A percentile compares a stretch with the other conserved stretches of the same genome.
These are phyloP conservation scores for Peromyscus eremicus DNA, from an alignment of 2,797 vertebrate species.

Conservation along the genomic window DNA sequence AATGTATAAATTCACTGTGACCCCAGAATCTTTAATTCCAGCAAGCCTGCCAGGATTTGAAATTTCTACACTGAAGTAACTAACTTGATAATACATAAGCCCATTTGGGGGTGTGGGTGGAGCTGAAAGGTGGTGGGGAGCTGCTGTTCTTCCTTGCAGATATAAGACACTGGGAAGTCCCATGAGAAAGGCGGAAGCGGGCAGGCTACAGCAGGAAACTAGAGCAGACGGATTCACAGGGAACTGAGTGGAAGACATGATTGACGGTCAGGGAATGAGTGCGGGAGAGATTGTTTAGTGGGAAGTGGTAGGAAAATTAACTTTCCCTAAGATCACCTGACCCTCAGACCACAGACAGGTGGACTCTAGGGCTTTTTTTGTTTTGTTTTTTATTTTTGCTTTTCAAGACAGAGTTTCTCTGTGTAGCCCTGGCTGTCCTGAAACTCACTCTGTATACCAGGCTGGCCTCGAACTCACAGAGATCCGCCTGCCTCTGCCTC, in stretches of 20 bases:
- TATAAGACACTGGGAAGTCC: neutral
- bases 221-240: neutral
- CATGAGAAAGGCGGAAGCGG: neutral
- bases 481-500: neutral
- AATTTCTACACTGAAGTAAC: neutral
- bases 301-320: neutral
- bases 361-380: neutral
- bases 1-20: neutral
- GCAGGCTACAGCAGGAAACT: neutral
- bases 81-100: neutral
- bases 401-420: neutral
- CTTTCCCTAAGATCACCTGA: neutral
- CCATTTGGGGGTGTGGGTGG: neutral
- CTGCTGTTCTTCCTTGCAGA: neutral
- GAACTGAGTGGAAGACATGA: neutral
- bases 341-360: neutral
- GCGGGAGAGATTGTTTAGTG: neutral
- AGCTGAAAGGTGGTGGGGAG: neutral
- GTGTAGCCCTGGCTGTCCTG: neutral
- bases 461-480: neutral
- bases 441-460: neutral
- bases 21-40: neutral
- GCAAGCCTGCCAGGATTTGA: slow-evolving; percentile 26
- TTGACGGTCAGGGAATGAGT: neutral
- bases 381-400: neutral